phyloP scores from a whole-genome alignment of 2,113 vertebrate species.

The Pagrus major region DNA sequence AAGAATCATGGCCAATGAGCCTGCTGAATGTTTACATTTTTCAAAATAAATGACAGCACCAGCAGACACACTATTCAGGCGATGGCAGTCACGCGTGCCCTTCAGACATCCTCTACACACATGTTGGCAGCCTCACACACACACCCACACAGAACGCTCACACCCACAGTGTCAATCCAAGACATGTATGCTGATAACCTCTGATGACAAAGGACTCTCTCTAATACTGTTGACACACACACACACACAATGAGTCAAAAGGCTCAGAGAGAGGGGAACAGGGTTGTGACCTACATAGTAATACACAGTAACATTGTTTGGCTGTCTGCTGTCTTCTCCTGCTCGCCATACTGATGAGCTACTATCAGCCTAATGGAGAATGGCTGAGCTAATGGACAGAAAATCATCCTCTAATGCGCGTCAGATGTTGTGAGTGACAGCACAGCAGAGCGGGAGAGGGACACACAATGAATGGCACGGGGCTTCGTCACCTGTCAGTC shows the following conservation, averaged over 20 bases:
- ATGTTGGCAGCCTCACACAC: conserved; percentile 19
- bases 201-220: conserved; percentile 25
- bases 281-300: conserved; percentile 17
- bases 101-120: conserved; percentile 62
- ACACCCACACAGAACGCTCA: too few species aligned
- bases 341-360: conserved; percentile 53
- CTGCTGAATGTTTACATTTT: too few species aligned
- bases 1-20: neutral
- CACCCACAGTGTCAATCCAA: conserved; percentile 12
- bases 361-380: conserved; percentile 54
- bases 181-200: conserved; percentile 26
- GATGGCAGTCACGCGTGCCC: conserved; percentile 22
- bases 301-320: conserved; percentile 27
- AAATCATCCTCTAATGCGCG: conserved; percentile 63
- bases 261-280: conserved; percentile 8
- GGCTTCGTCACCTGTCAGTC: conserved; percentile 45
- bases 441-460: conserved; percentile 20
- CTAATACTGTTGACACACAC: neutral
- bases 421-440: conserved; percentile 65
- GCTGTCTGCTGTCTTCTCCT: conserved; percentile 23
- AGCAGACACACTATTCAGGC: conserved; percentile 7
- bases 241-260: conserved; percentile 25
- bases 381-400: conserved; percentile 59
- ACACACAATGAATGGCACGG: conserved; percentile 20
- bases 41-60: neutral